phyloP scores from a whole-genome alignment of 2,113 vertebrate genomes.

The Corythaeola cristata region DNA sequence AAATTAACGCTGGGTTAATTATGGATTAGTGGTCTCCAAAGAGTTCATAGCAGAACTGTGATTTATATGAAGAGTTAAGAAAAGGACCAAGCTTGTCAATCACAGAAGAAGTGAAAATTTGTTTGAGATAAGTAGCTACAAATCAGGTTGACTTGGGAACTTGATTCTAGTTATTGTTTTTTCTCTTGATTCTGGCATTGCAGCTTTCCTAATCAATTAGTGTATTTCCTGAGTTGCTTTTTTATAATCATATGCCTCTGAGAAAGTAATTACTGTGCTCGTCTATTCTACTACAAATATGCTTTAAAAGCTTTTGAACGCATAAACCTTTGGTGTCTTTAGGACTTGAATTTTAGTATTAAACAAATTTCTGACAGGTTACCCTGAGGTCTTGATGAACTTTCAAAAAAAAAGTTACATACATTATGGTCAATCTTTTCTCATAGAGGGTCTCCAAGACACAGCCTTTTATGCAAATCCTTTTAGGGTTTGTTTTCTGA shows the following conservation, averaged over 20 bases:
- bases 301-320: not conserved
- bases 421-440: not conserved
- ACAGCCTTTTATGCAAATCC: not conserved
- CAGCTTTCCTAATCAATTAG: not conserved
- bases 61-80: not conserved
- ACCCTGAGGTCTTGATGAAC: not conserved
- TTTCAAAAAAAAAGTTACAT: not conserved
- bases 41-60: not conserved
- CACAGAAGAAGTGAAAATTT: not conserved
- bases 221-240: not conserved
- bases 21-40: not conserved
- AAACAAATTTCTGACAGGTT: not conserved
- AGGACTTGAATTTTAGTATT: not conserved
- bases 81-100: not conserved
- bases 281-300: not conserved
- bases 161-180: not conserved
- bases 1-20: not conserved
- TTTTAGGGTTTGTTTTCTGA: not conserved
- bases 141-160: not conserved
- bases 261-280: not conserved
- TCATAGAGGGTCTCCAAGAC: not conserved
- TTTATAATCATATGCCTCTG: not conserved
- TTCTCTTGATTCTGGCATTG: not conserved
- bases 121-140: not conserved
- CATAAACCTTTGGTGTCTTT: not conserved